Conservation (phyloP, 2,113 vertebrate species). For the Mormyrus iriodes region DNA sequence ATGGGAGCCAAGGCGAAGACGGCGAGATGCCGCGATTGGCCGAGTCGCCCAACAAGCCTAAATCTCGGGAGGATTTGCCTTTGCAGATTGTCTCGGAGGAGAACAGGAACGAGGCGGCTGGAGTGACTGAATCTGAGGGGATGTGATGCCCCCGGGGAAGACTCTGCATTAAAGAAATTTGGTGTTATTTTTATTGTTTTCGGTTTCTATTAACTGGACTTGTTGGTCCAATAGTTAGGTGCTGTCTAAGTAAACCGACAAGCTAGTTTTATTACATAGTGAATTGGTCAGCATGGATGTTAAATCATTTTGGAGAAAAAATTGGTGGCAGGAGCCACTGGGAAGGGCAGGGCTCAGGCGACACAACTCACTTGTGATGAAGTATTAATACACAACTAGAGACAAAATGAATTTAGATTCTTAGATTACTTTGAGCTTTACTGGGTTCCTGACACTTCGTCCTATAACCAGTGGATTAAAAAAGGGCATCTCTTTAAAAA, state of each 20-base stretch:
- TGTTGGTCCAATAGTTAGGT: slow-evolving; percentile 47
- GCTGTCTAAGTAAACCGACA: slow-evolving; percentile 36
- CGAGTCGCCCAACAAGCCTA: slow-evolving; percentile 45
- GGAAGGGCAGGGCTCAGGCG: slow-evolving; percentile 16
- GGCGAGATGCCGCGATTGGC: slow-evolving; percentile 40
- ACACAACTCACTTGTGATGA: not conserved
- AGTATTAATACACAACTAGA: not conserved
- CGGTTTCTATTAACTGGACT: slow-evolving; percentile 45
- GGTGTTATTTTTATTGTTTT: slow-evolving; percentile 45
- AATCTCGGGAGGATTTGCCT: slow-evolving; percentile 38
- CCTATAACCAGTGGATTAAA: not conserved
- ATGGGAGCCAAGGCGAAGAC: slow-evolving; percentile 39
- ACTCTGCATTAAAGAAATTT: slow-evolving; percentile 45
- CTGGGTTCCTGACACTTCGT: not conserved
- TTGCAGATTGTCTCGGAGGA: slow-evolving; percentile 32
- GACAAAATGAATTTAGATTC: not conserved
- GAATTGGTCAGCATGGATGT: slow-evolving; percentile 41
- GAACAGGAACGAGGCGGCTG: slow-evolving; percentile 38
- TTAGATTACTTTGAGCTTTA: not conserved
- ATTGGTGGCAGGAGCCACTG: slow-evolving; percentile 31
- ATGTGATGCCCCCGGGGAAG: slow-evolving; percentile 35
- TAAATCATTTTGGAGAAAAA: slow-evolving; percentile 13
- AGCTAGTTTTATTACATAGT: slow-evolving; percentile 53
- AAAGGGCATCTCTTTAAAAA: slow-evolving; percentile 1
- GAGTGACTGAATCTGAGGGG: slow-evolving; percentile 41